A percentile compares a stretch with the other conserved stretches of the same genome.
Evolutionary conservation across 2,797 vertebrate species (phyloP).

Genomic region (Tympanoctomys barrerae): DNA sequence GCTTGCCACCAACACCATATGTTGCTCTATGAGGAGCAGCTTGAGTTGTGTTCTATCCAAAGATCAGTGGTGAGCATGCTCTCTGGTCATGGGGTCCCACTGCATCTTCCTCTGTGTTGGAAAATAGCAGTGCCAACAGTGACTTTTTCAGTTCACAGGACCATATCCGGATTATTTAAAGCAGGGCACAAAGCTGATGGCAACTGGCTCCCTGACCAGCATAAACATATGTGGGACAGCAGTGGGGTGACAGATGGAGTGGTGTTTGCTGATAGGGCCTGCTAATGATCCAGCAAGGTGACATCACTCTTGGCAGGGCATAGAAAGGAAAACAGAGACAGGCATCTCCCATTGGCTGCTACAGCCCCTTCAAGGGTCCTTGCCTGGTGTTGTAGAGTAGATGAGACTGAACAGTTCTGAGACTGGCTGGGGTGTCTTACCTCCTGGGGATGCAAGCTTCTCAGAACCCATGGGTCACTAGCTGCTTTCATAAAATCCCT

Average conservation of each 20-base stretch:
- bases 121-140: background rate
- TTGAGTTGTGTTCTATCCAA: background rate
- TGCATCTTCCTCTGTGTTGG: background rate
- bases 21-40: background rate
- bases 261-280: conserved; percentile 73
- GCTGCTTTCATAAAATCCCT: conserved; percentile 64
- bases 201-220: conserved; percentile 52
- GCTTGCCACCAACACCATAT: background rate
- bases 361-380: conserved; percentile 41
- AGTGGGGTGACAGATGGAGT: conserved; percentile 71
- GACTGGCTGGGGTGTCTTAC: conserved; percentile 25
- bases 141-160: background rate
- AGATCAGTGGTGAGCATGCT: background rate
- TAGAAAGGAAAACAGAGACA: conserved; percentile 67
- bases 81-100: background rate
- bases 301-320: conserved; percentile 80
- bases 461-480: conserved; percentile 62
- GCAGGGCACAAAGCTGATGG: conserved; percentile 43
- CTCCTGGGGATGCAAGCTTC: conserved; percentile 42
- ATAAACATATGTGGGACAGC: conserved; percentile 66
- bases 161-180: conserved; percentile 51
- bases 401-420: conserved; percentile 69
- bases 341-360: conserved; percentile 55
- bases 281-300: conserved; percentile 74
- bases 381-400: conserved; percentile 43